Conservation (phyloP, 2,113 vertebrate genomes). For the Myotis yumanensis region DNA sequence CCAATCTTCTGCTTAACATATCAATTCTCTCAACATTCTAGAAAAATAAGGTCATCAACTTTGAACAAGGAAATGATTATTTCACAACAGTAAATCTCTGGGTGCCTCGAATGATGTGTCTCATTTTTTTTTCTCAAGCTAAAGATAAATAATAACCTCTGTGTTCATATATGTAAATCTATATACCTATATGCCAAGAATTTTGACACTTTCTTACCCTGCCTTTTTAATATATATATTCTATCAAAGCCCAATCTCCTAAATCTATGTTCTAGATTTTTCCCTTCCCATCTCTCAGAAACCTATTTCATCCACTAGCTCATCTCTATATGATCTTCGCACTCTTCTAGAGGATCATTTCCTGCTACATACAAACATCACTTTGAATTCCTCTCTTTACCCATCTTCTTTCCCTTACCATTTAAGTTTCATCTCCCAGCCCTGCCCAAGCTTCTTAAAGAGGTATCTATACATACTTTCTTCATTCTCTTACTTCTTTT, state of each 20-base stretch:
- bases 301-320: not conserved
- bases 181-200: not conserved
- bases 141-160: not conserved
- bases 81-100: not conserved
- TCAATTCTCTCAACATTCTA: constrained; percentile 1
- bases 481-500: not conserved
- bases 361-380: not conserved
- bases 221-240: not conserved
- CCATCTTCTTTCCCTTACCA: not conserved
- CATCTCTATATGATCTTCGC: not conserved
- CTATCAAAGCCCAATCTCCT: not conserved
- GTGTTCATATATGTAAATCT: not conserved
- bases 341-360: not conserved
- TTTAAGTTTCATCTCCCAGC: not conserved
- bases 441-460: not conserved
- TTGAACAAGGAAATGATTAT: constrained; percentile 25
- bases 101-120: not conserved
- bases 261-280: not conserved
- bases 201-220: not conserved
- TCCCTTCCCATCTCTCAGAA: not conserved
- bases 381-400: not conserved
- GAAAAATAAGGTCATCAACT: not conserved
- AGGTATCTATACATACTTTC: not conserved
- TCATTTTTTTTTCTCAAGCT: not conserved
- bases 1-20: not conserved